Evolutionary conservation across 2,888 invertebrate species (phyloP).

Genomic region (Drosophila picticornis): DNA sequence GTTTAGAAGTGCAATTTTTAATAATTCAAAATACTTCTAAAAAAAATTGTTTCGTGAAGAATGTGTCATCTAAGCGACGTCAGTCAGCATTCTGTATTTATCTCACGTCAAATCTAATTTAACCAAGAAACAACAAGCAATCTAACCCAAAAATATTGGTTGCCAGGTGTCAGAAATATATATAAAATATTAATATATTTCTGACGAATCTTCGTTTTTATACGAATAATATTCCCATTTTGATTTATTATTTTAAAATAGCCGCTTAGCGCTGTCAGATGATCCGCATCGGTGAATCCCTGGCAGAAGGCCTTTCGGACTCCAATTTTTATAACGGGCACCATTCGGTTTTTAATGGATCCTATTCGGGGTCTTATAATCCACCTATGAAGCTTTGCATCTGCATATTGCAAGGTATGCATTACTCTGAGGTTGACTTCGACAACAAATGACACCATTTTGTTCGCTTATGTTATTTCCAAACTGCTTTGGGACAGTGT

Average conservation of each 20-base stretch:
- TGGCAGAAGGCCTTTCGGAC: neutral
- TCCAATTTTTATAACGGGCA: neutral
- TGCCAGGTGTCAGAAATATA: neutral
- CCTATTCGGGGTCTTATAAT: neutral
- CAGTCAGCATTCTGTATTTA: neutral
- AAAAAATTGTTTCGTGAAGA: neutral
- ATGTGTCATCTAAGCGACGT: neutral
- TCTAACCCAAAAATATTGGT: neutral
- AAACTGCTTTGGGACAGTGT: neutral
- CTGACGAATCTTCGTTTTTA: neutral
- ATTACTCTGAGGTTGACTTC: neutral
- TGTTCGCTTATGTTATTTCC: neutral
- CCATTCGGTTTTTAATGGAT: neutral
- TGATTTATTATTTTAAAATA: neutral
- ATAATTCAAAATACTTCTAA: neutral
- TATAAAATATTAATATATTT: neutral
- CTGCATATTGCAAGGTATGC: neutral
- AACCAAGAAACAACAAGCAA: neutral
- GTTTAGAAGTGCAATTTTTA: neutral
- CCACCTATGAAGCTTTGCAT: neutral
- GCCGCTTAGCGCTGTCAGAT: neutral
- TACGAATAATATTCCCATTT: neutral
- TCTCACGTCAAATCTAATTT: neutral
- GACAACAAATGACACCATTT: neutral
- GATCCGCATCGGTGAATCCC: neutral